phyloP scores from a whole-genome alignment of 2,797 vertebrate species.

The Salarias fasciatus region DNA sequence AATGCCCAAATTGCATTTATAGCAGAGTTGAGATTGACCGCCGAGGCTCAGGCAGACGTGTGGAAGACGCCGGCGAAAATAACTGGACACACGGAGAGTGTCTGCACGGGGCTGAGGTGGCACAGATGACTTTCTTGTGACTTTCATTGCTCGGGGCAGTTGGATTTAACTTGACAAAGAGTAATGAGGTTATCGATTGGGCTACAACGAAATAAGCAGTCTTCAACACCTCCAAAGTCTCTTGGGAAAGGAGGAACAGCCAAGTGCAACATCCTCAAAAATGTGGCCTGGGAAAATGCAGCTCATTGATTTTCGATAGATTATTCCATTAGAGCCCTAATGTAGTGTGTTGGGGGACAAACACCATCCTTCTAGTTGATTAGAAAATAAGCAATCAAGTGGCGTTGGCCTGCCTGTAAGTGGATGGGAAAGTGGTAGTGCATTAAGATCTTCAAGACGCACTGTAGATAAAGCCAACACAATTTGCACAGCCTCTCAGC shows the following conservation, averaged over 20 bases:
- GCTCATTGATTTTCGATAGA: constrained; percentile 85
- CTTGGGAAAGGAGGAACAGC: constrained; percentile 77
- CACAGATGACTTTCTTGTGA: constrained; percentile 82
- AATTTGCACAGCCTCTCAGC: constrained; percentile 55
- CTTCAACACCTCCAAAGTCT: constrained; percentile 82
- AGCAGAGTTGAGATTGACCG: constrained; percentile 70
- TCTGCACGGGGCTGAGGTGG: constrained; percentile 52
- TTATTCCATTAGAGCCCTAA: constrained; percentile 83
- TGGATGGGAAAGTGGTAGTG: constrained; percentile 69
- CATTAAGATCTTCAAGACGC: constrained; percentile 68
- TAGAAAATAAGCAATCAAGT: constrained; percentile 83
- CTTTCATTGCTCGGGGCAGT: constrained; percentile 82
- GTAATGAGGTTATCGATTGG: constrained; percentile 87
- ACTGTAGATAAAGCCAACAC: constrained; percentile 68
- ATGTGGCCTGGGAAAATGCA: constrained; percentile 81
- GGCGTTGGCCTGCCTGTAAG: constrained; percentile 62
- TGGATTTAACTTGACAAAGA: constrained; percentile 87
- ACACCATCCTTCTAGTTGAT: constrained; percentile 83
- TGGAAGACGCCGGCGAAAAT: constrained; percentile 71
- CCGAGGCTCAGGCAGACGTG: constrained; percentile 52
- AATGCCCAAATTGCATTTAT: constrained; percentile 71
- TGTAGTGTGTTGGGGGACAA: constrained; percentile 82
- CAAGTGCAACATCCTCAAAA: constrained; percentile 85
- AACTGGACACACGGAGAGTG: constrained; percentile 63
- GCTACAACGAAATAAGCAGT: constrained; percentile 83